These are phyloP conservation scores for Dicycla oo DNA, from an alignment of 2,888 invertebrate genomes.

Conservation along the genomic window DNA sequence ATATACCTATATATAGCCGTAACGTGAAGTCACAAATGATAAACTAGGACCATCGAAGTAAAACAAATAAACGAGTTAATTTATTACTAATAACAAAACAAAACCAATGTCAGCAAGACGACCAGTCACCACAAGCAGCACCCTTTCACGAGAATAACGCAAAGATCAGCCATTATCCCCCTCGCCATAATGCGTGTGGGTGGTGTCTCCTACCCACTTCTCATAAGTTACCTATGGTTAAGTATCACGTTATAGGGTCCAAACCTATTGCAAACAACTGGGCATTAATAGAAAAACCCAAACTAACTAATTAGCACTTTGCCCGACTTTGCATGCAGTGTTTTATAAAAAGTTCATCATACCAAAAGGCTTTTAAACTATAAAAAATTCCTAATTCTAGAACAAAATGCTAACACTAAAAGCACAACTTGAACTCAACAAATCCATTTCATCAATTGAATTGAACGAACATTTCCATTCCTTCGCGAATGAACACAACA, in stretches of 20 bases:
- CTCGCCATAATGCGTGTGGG: too few species aligned
- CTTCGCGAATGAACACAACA: conserved; percentile 53
- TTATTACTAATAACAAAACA: too few species aligned
- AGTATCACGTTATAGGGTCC: background rate
- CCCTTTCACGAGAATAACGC: too few species aligned
- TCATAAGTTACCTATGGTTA: background rate
- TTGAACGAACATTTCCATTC: conserved; percentile 58
- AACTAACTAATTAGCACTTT: background rate
- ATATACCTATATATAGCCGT: too few species aligned
- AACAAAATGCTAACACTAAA: conserved; percentile 36
- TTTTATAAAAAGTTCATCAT: background rate
- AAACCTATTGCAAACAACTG: background rate
- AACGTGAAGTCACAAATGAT: too few species aligned
- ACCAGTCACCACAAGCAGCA: too few species aligned
- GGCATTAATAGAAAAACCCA: background rate
- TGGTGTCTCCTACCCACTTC: background rate
- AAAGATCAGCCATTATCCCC: too few species aligned
- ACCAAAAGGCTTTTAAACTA: background rate
- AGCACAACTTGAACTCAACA: conserved; percentile 42
- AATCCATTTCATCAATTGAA: conserved; percentile 52
- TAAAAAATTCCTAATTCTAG: background rate
- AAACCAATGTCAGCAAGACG: too few species aligned
- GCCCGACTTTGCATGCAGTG: too few species aligned
- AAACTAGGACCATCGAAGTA: too few species aligned
- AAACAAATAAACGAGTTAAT: too few species aligned